Base-by-base conservation (phyloP, 2,797 vertebrate genomes). In the Crocodylus rhombifer region DNA sequence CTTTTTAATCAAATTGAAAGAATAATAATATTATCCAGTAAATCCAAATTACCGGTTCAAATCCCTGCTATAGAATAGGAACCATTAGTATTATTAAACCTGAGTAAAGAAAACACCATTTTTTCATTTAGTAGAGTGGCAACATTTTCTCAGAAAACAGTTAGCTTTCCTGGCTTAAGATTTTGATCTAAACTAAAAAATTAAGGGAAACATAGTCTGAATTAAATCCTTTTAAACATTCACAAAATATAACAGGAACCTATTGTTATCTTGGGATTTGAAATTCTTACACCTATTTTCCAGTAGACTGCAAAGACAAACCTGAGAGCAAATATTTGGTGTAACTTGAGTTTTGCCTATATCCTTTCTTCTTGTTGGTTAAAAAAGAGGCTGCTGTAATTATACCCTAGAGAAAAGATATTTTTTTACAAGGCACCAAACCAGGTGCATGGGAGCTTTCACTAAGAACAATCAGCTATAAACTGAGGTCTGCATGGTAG, bases 271-370 rank as follows among this genome's bases (percentile, higher is more conserved):
- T 63, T n/a, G 95, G 92, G 98, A 95, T 97, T 98, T 97, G 57
- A 90, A 82, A 97, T 92, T 94, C 94, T 95, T 95, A 93, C 88
- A 96, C 92, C 94, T 97, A 97, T 97, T 97, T 97, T 94, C 95
- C 91, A 96, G 83, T 94, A 95, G 93, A 96, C 95, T 97, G 94
- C 93, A 96, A 97, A 97, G 62, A 94, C 95, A 96, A 97, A 97
- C 89, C 96, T 95, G 95, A 97, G 96, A 96, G 97, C 95, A 98
- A 98, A 98, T 97, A 97, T 98, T 98, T 97, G 94, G 92, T 97
- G 97, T 97, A 98, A 98, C 85, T 96, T 97, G 96, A 98, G 96
- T 97, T 98, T 97, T 96, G 65, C 84, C 95, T 92, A 96, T 97
- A 97, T 94, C 80, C 96, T 96, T 96, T 98, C 93, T 97, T 96